phyloP scores from a whole-genome alignment of 1,140 invertebrate species.

The Lordiphosa stackelbergi region DNA sequence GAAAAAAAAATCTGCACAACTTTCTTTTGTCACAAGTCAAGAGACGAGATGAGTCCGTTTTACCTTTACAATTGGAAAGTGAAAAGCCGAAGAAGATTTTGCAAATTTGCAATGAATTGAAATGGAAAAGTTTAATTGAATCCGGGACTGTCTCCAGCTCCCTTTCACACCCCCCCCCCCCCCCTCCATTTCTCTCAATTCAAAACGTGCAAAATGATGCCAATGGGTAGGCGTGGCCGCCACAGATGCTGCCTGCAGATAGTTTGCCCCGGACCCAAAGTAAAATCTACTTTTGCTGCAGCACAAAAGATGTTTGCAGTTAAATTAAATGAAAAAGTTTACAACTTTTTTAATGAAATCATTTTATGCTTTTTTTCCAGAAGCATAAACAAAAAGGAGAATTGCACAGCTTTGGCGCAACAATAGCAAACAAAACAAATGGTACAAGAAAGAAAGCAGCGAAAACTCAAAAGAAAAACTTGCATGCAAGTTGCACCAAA shows the following conservation, averaged over 20 bases:
- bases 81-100: neutral
- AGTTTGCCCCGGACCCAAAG: conserved; percentile 15
- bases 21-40: conserved; percentile 13
- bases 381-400: conserved; percentile 58
- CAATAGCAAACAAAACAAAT: conserved; percentile 62
- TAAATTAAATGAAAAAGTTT: conserved; percentile 76
- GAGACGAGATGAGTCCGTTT: neutral
- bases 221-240: conserved; percentile 13
- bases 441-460: conserved; percentile 21
- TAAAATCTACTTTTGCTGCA: conserved; percentile 10
- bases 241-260: conserved; percentile 40
- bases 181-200: neutral
- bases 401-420: conserved; percentile 20
- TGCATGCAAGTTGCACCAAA: conserved; percentile 56
- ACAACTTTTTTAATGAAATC: conserved; percentile 75
- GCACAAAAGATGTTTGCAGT: conserved; percentile 74
- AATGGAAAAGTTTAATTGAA: conserved; percentile 71
- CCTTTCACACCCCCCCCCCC: no score
- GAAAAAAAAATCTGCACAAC: conserved; percentile 1
- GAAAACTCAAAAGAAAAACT: conserved; percentile 52
- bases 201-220: neutral
- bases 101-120: conserved; percentile 40
- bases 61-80: conserved; percentile 8
- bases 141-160: conserved; percentile 6
- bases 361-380: conserved; percentile 61